A percentile compares a stretch with the other conserved stretches of the same genome.
Conservation (phyloP, 37 sponge, comb jelly and placozoan species). For the Chondrilla cf. caribensis region DNA sequence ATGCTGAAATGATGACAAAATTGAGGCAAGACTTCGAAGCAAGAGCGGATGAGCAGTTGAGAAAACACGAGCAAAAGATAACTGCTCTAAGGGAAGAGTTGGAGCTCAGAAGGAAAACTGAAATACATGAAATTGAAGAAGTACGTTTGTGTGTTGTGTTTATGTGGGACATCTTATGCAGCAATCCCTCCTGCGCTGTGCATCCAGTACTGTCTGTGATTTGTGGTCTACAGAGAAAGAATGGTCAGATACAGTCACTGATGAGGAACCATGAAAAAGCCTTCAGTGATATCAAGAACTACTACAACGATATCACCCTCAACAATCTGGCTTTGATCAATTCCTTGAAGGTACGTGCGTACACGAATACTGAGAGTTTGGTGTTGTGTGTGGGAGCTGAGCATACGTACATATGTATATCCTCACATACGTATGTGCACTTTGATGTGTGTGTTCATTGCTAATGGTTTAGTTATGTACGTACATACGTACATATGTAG, state of each 20-base stretch:
- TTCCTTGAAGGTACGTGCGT: constrained; percentile 83
- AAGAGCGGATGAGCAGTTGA: constrained; percentile 75
- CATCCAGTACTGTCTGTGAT: no score
- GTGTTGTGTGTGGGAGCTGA: no score
- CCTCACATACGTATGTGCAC: background rate
- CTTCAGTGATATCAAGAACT: constrained; percentile 99
- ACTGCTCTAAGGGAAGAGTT: constrained; percentile 85
- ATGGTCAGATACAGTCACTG: constrained; percentile 91
- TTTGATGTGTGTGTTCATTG: background rate
- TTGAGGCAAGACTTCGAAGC: constrained; percentile 82
- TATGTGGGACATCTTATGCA: no score
- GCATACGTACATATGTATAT: background rate
- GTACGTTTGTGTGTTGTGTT: constrained; percentile 37
- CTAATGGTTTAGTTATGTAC: no score
- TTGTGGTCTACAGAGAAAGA: constrained; percentile 99
- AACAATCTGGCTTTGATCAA: constrained; percentile 98
- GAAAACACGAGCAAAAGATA: constrained; percentile 91
- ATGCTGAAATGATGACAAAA: constrained; percentile 74
- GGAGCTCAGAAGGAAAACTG: constrained; percentile 93
- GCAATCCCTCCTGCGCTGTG: no score
- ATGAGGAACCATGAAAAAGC: constrained; percentile 99
- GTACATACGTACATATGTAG: no score
- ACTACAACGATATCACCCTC: constrained; percentile 99
- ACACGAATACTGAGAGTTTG: no score
- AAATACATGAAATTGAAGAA: constrained; percentile 98